A percentile compares a stretch with the other conserved stretches of the same genome.
phyloP scores from a whole-genome alignment of 2,113 vertebrate genomes.

The Lophotis ruficrista region DNA sequence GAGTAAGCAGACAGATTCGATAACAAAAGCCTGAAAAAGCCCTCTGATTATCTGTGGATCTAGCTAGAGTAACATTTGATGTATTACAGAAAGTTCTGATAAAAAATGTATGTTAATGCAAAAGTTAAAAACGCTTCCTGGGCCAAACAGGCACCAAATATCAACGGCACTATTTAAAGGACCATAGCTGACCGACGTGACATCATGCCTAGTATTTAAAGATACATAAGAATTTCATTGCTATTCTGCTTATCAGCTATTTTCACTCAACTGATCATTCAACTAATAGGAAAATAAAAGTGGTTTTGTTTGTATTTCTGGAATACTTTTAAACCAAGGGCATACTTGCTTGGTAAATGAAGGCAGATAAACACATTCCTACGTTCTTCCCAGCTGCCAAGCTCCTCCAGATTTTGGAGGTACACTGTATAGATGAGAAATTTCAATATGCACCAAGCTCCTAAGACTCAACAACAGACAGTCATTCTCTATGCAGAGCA shows the following conservation, averaged over 20 bases:
- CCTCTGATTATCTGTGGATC: not conserved
- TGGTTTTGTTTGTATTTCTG: not conserved
- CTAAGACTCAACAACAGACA: not conserved
- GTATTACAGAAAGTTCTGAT: not conserved
- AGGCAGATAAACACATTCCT: not conserved
- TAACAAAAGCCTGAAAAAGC: not conserved
- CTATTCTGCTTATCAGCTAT: not conserved
- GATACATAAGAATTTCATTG: not conserved
- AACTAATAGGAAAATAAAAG: not conserved
- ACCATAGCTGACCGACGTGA: not conserved
- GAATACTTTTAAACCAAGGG: not conserved
- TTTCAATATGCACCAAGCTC: not conserved
- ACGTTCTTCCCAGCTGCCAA: not conserved
- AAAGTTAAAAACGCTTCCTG: not conserved
- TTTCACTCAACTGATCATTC: not conserved
- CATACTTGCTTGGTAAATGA: not conserved
- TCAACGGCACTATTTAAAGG: not conserved
- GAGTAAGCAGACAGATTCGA: not conserved
- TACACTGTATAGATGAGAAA: not conserved
- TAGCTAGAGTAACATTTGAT: not conserved
- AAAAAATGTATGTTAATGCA: not conserved
- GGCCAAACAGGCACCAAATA: not conserved
- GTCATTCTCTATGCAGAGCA: not conserved
- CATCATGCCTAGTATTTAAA: not conserved
- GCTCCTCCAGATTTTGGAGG: not conserved